Conservation (phyloP, 2,797 vertebrate species). For the Sphaeramia orbicularis region DNA sequence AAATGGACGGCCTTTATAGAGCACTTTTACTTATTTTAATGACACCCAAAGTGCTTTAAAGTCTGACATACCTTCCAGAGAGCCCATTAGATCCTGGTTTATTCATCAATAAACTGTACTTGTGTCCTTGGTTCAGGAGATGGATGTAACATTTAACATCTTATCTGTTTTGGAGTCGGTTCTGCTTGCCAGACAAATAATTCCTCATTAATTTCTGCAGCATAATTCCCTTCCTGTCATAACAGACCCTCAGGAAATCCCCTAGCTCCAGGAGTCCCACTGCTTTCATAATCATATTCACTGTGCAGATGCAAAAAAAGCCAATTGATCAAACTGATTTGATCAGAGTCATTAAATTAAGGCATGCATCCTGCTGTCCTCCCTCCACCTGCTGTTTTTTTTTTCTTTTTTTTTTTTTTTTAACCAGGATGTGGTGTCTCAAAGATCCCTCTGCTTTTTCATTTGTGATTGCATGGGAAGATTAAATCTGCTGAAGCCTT, state of each 20-base stretch:
- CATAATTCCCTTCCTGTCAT: constrained; percentile 5
- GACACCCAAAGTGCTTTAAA: no score
- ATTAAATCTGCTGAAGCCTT: constrained; percentile 58
- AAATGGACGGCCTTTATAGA: no score
- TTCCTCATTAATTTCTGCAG: constrained; percentile 16
- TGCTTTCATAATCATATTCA: constrained; percentile 39
- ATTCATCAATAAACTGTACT: no score
- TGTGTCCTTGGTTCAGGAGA: not conserved
- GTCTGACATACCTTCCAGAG: no score
- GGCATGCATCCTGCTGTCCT: constrained; percentile 11
- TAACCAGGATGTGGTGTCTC: constrained; percentile 43
- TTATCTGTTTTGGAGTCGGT: not conserved
- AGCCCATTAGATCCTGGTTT: no score
- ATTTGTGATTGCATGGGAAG: constrained; percentile 57
- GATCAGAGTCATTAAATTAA: constrained; percentile 48
- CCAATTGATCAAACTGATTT: constrained; percentile 59
- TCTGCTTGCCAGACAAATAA: constrained; percentile 15
- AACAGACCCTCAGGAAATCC: constrained; percentile 21
- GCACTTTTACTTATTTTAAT: no score
- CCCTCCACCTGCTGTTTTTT: constrained; percentile 47
- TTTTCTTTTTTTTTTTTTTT: not conserved
- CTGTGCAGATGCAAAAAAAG: constrained; percentile 27
- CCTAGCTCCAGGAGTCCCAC: constrained; percentile 10
- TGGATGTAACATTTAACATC: constrained; percentile 1
- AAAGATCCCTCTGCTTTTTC: constrained; percentile 54